Evolutionary conservation across 92 coral and sea anemone genomes (phyloP).

Genomic region (Porites divaricata): DNA sequence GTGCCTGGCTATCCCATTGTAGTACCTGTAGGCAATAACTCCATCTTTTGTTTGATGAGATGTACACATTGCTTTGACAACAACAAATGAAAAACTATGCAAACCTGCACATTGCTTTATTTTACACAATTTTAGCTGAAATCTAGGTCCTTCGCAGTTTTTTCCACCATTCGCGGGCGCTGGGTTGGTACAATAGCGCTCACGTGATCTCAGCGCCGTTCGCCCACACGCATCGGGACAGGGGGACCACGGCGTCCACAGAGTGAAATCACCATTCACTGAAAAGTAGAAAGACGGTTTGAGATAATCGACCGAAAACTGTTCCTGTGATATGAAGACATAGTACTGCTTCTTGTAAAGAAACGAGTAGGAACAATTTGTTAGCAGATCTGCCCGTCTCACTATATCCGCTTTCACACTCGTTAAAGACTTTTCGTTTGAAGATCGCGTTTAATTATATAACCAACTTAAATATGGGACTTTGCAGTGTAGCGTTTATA

Average conservation of each 20-base stretch:
- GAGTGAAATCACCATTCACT: constrained; percentile 95
- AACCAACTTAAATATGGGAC: no score
- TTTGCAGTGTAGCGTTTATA: no score
- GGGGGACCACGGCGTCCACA: constrained; percentile 88
- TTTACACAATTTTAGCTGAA: constrained; percentile 87
- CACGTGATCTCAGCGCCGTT: constrained; percentile 94
- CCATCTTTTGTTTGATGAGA: neutral
- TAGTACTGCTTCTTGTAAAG: no score
- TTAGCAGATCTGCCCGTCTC: no score
- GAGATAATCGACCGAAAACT: no score
- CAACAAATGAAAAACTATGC: neutral
- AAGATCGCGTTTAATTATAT: no score
- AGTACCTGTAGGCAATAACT: no score
- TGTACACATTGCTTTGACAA: neutral
- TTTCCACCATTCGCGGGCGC: constrained; percentile 92
- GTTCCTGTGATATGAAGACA: no score
- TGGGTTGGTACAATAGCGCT: constrained; percentile 95
- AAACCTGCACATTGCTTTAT: constrained; percentile 75
- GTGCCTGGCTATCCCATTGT: no score
- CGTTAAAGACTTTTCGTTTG: no score
- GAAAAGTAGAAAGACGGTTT: neutral
- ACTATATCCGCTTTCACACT: no score
- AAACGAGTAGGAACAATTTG: no score
- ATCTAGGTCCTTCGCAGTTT: constrained; percentile 96
- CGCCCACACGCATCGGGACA: constrained; percentile 87